phyloP scores from a whole-genome alignment of 1,140 invertebrate species.

The Chlorops oryzae region DNA sequence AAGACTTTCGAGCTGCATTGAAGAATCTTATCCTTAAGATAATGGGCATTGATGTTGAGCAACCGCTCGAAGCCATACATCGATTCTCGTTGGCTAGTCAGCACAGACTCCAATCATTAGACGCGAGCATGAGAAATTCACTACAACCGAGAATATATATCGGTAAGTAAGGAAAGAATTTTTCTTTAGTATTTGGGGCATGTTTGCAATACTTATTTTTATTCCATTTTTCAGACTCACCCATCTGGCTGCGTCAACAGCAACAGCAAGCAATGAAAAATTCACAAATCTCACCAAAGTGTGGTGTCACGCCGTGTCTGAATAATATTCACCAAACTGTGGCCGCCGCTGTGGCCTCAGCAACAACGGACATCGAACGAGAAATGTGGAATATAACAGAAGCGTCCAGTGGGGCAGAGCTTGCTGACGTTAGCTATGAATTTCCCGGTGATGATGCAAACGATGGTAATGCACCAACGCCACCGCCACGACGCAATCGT shows the following conservation, averaged over 20 bases:
- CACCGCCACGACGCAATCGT: conserved; percentile 1
- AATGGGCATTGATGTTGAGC: conserved; percentile 49
- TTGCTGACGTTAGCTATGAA: conserved; percentile 38
- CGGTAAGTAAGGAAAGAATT: conserved; percentile 27
- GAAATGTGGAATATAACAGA: conserved; percentile 50
- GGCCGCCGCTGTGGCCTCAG: conserved; percentile 41
- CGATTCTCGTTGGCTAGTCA: conserved; percentile 46
- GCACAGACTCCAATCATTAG: conserved; percentile 41
- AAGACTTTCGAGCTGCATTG: conserved; percentile 72
- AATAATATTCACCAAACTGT: conserved; percentile 46
- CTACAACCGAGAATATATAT: conserved; percentile 45
- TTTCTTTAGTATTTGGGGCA: no score
- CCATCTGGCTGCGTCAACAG: conserved; percentile 38
- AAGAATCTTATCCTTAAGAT: conserved; percentile 58
- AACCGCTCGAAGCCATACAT: conserved; percentile 42
- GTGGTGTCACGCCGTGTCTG: conserved; percentile 36
- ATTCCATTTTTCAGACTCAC: conserved; percentile 30
- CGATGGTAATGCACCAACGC: conserved; percentile 1
- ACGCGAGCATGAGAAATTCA: conserved; percentile 28
- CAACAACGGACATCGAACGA: conserved; percentile 40
- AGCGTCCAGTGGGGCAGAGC: conserved; percentile 40
- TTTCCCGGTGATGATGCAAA: conserved; percentile 24
- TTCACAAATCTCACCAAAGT: conserved; percentile 32
- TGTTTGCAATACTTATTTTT: no score
- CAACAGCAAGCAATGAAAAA: conserved; percentile 42